phyloP scores from a whole-genome alignment of 2,113 vertebrate genomes.

The Chaenocephalus aceratus region DNA sequence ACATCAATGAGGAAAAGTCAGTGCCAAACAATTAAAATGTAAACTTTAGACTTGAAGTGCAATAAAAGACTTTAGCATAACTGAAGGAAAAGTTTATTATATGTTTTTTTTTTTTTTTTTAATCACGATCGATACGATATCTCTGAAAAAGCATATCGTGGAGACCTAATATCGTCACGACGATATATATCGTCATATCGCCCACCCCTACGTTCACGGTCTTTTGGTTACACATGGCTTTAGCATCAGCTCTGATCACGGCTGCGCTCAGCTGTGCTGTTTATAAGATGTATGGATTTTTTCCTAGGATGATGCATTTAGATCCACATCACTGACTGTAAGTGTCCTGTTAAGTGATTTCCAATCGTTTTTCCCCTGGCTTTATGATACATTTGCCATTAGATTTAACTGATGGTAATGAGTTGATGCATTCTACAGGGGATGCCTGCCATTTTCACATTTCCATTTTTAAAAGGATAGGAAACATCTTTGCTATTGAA shows the following conservation, averaged over 20 bases:
- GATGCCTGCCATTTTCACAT: not conserved
- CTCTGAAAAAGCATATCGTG: no score
- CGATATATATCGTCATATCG: no score
- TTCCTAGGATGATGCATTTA: not conserved
- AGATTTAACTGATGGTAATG: not conserved
- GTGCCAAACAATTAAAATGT: no score
- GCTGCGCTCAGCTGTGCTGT: not conserved
- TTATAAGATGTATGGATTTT: not conserved
- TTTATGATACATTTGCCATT: not conserved
- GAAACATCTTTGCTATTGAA: not conserved
- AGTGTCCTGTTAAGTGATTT: not conserved
- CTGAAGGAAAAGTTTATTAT: no score
- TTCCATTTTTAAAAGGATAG: no score
- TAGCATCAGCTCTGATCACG: not conserved
- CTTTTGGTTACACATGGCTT: no score
- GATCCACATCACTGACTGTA: not conserved
- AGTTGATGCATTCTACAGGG: not conserved
- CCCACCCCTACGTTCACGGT: not conserved
- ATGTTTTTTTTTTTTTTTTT: no score
- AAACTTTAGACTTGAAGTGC: no score
- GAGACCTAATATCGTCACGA: no score
- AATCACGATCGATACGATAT: no score
- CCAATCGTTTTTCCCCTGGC: not conserved
- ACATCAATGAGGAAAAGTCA: no score
- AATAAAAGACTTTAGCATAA: no score